Conservation (phyloP, 92 coral and sea anemone genomes). For the Phenganax marumi region DNA sequence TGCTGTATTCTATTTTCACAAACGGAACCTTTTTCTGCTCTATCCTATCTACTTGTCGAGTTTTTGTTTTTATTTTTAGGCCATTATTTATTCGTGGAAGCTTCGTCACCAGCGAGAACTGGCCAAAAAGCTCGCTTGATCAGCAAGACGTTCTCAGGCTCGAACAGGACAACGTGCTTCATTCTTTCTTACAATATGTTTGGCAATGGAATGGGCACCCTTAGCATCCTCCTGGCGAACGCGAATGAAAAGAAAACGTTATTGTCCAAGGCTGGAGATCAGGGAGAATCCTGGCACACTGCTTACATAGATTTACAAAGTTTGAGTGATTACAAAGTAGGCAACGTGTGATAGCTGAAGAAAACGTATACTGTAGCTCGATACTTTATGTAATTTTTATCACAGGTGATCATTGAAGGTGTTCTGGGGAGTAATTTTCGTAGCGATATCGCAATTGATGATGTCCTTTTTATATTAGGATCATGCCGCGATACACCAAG, state of each 20-base stretch:
- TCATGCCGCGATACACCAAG: slow-evolving; percentile 30
- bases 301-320: slow-evolving; percentile 52
- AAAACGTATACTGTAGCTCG: not conserved
- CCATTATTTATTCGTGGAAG: slow-evolving; percentile 60
- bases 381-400: not conserved
- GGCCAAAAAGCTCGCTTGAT: slow-evolving; percentile 64
- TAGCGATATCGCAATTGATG: slow-evolving; percentile 83
- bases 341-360: not conserved
- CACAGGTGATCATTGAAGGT: slow-evolving; percentile 70
- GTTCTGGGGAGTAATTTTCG: slow-evolving; percentile 67
- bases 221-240: slow-evolving; percentile 58
- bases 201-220: slow-evolving; percentile 69
- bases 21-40: not conserved
- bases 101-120: slow-evolving; percentile 56
- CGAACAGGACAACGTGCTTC: slow-evolving; percentile 64
- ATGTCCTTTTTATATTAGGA: slow-evolving; percentile 37
- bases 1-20: not conserved
- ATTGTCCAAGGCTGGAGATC: slow-evolving; percentile 62
- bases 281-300: slow-evolving; percentile 66
- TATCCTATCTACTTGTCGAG: not conserved
- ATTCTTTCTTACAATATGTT: slow-evolving; percentile 80
- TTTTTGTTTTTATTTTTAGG: not conserved
- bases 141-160: slow-evolving; percentile 59
- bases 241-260: slow-evolving; percentile 9
- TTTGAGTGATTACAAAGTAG: slow-evolving; percentile 47